Evolutionary conservation across 2,797 vertebrate genomes (phyloP), one percentile per base, ranked within the genome.

Genomic region (Sebastes matsubarae): DNA sequence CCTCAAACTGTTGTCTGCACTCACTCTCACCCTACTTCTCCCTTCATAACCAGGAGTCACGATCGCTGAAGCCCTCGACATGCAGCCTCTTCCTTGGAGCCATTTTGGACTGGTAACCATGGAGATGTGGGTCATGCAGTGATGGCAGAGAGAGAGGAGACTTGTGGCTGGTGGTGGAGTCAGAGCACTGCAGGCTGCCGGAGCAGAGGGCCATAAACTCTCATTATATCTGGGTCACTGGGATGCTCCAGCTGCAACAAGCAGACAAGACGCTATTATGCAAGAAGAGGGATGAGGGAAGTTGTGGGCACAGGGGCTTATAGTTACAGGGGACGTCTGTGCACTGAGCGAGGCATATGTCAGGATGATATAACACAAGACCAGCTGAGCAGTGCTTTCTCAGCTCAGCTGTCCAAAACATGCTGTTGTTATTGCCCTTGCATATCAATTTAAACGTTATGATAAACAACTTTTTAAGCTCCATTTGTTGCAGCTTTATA

Each of bases 211-310:
- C 90, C 82, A 87, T 92, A 93, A 92, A 94, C 82, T 90, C 86
- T 92, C 79, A 91, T 91, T 93, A 93, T 94, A 95, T 95, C 86
- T 95, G 94, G 95, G 95, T 95, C 95, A 95, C 87, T 82, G 90
- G 92, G 95, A 94, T 94, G 89, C 87, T 93, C 90, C 90, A 87
- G 91, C 92, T 92, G 93, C 91, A 93, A 85, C 91, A 80, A 84
- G 88, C 89, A 94, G 89, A 93, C 90, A 92, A 91, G 92, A 91
- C 68, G 68, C 89, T 91, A 89, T 94, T 94, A 94, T 94, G 90
- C 93, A 93, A 94, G 92, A 92, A 29, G 87, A 89, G 75, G 82
- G 74, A 91, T 72, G 79, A 79, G 79, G 67, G 82, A 77, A 77
- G 85, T 76, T 72, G 79, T 85, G 88, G 89, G 81, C 71, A 81